A percentile compares a stretch with the other conserved stretches of the same genome.
phyloP scores from a whole-genome alignment of 1,140 invertebrate species.

The Trachelipus rathkii region DNA sequence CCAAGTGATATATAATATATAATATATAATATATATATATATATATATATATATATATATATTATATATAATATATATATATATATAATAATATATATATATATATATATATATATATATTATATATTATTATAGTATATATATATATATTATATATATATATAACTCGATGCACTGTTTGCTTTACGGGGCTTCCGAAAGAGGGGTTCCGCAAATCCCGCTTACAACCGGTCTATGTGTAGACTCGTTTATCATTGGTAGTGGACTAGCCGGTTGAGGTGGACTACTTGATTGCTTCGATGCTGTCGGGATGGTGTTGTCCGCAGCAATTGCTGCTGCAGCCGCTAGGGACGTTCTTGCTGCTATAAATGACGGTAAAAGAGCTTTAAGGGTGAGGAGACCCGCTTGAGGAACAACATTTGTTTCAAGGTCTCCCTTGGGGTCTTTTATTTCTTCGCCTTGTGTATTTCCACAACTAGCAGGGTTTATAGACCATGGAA shows the following conservation, averaged over 20 bases:
- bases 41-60: no score
- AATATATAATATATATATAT: no score
- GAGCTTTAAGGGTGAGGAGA: background rate
- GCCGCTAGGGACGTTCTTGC: background rate
- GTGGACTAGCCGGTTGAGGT: background rate
- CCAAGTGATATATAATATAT: no score
- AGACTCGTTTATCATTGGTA: background rate
- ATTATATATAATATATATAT: background rate
- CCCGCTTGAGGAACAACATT: background rate
- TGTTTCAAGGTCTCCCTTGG: background rate
- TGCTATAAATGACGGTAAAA: background rate
- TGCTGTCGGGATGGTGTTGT: background rate
- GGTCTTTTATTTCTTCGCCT: background rate
- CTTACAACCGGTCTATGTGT: background rate
- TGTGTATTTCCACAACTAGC: background rate
- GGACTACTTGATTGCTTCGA: background rate
- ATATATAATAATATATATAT: constrained; percentile 15
- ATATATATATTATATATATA: constrained; percentile 1
- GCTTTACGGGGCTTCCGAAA: background rate
- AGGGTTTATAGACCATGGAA: background rate
- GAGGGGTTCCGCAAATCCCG: background rate
- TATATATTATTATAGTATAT: background rate
- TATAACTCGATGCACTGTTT: background rate
- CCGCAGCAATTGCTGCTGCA: background rate
- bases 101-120: constrained; percentile 10